Conservation (phyloP, 2,888 invertebrate species). For the Drosophila picticornis region DNA sequence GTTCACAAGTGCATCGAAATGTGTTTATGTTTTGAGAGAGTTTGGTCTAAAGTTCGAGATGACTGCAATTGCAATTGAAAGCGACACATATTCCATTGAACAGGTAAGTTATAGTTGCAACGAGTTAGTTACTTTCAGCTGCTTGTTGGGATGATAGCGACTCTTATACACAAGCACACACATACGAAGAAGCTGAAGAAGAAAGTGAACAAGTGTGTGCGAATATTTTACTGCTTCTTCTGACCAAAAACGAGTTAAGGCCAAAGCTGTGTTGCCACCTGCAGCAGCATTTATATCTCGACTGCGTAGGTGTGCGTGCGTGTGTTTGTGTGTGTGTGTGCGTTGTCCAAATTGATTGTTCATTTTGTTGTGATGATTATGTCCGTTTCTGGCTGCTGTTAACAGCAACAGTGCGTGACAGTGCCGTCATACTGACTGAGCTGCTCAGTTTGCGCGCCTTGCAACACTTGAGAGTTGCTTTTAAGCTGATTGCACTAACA, state of each 20-base stretch:
- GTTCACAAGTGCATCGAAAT: constrained; percentile 24
- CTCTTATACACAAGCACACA: constrained; percentile 16
- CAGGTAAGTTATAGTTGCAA: constrained; percentile 65
- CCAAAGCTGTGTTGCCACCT: constrained; percentile 60
- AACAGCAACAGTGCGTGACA: constrained; percentile 66
- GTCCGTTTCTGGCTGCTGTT: constrained; percentile 57
- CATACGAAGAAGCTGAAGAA: constrained; percentile 56
- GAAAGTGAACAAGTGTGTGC: constrained; percentile 79
- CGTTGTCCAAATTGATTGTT: constrained; percentile 63
- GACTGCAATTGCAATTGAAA: constrained; percentile 65
- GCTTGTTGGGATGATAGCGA: constrained; percentile 49
- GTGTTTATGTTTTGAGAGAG: constrained; percentile 22
- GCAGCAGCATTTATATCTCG: constrained; percentile 36
- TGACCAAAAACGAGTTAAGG: constrained; percentile 66
- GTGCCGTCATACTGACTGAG: constrained; percentile 2
- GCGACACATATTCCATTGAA: constrained; percentile 65
- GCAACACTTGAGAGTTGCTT: constrained; percentile 43
- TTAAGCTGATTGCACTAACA: constrained; percentile 61
- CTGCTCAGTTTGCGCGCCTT: constrained; percentile 20
- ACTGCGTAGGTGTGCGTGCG: constrained; percentile 50
- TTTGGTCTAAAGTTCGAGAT: constrained; percentile 58
- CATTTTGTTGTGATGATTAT: constrained; percentile 57
- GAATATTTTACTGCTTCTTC: constrained; percentile 56
- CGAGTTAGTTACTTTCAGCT: constrained; percentile 70
- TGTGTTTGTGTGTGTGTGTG: constrained; percentile 33